Percentiles rank a stretch among this genome's conserved stretches.
These are phyloP conservation scores for Epinotia bilunana DNA, from an alignment of 2,888 invertebrate species.

Conservation along the genomic window DNA sequence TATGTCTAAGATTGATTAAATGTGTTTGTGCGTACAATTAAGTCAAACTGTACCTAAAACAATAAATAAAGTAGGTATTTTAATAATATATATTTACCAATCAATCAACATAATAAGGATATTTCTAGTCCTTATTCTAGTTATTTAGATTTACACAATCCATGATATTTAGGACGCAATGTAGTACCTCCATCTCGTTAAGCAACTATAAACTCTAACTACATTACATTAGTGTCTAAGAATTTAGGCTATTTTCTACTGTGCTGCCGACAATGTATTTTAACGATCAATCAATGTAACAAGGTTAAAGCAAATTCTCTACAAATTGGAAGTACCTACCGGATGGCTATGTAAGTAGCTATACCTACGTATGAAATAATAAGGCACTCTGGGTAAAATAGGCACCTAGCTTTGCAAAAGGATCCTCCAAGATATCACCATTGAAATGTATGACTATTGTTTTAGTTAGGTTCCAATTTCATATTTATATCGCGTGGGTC, in stretches of 20 bases:
- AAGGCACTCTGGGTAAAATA: no score
- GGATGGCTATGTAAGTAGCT: no score
- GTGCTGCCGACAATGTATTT: slow-evolving; percentile 30
- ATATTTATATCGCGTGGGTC: no score
- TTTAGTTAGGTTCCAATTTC: no score
- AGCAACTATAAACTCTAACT: neutral
- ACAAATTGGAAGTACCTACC: neutral
- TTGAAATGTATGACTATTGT: no score
- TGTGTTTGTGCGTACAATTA: neutral
- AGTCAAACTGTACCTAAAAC: slow-evolving; percentile 15
- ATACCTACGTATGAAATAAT: neutral
- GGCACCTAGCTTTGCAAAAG: no score
- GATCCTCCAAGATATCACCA: no score
- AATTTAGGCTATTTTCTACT: slow-evolving; percentile 8
- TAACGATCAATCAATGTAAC: slow-evolving; percentile 38
- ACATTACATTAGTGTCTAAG: neutral
- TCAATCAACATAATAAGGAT: slow-evolving; percentile 41
- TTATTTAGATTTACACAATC: slow-evolving; percentile 27
- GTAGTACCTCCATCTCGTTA: neutral
- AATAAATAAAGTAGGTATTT: slow-evolving; percentile 33
- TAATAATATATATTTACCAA: slow-evolving; percentile 42
- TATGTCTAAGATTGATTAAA: neutral
- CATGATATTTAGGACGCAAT: slow-evolving; percentile 11
- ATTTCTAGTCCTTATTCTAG: slow-evolving; percentile 39
- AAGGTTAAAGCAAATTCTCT: slow-evolving; percentile 22